Conservation (phyloP, 2,888 invertebrate genomes). For the Holacanthella duospinosa region DNA sequence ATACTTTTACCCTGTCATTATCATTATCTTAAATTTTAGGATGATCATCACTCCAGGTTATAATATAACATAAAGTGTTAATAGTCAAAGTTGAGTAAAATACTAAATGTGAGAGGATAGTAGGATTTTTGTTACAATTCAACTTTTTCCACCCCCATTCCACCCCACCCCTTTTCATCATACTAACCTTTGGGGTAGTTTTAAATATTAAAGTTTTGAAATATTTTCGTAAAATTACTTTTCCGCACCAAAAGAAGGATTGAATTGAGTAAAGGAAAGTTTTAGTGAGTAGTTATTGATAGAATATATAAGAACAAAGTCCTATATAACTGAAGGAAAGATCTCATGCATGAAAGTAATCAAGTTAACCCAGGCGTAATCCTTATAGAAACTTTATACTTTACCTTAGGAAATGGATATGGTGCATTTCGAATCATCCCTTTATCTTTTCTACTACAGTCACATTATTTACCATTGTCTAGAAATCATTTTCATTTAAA, state of each 20-base stretch:
- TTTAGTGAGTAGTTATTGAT: not conserved
- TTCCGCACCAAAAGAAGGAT: not conserved
- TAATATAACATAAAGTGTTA: no score
- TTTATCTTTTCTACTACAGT: not conserved
- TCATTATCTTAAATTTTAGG: no score
- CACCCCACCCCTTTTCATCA: no score
- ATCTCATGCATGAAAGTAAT: conserved; percentile 20
- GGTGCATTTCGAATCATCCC: not conserved
- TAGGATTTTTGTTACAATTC: no score
- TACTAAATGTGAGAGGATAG: no score
- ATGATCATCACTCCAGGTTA: no score
- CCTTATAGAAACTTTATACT: not conserved
- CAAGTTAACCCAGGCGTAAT: conserved; percentile 12
- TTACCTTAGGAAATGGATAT: not conserved
- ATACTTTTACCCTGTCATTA: no score
- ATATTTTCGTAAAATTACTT: not conserved
- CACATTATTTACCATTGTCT: no score
- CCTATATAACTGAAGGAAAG: conserved; percentile 10
- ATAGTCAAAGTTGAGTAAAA: no score
- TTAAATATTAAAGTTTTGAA: no score
- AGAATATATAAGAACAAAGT: not conserved
- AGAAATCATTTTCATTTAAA: not conserved
- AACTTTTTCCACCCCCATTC: no score
- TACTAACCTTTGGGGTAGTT: no score
- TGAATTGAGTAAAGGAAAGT: not conserved